Base-by-base conservation (phyloP, 2,797 vertebrate genomes). In the Hypotaenidia okinawae region DNA sequence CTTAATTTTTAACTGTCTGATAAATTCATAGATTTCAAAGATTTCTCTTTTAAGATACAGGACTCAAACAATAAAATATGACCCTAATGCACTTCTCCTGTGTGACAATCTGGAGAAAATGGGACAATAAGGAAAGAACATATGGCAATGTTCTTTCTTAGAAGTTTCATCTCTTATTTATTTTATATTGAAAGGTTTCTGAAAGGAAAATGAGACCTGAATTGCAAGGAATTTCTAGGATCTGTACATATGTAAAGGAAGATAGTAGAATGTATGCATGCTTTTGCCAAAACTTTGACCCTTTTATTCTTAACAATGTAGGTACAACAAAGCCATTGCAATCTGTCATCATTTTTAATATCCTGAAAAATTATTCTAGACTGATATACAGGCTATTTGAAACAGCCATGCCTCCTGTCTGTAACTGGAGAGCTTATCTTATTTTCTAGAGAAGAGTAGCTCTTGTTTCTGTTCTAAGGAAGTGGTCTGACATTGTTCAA, bases 391-490 rank as follows among this genome's bases (percentile, higher is more conserved):
- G 58, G 1, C 5, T 69, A 12, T 33, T 73, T 59, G 47, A 63
- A 83, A 77, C 6, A 79, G 14, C 2, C 18, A 17, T 22, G 7
- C 10, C 19, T 64, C 35, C 30, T 57, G 14, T 35, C 28, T 58
- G 37, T 33, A 58, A 7, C 27, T 85, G 55, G 59, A 87, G 24
- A 54, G 28, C 4, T 47, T 39, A 22, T 43, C 87, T 94, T 81
- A 28, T 19, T 45, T 45, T 45, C 43, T 61, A 58, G 13, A 78
- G 27, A 5, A 73, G 27, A 67, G 49, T 7, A 55, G 43, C 6
- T 47, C 5, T 9, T 59, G 3, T 51, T 86, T 59, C 6, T 0
- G 0, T 33, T 82, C 45, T 47, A 51, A 35, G 2, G 13, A 92
- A 67, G 33, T 11, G 8, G 18, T n/a, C 23, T 70, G 41, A 22